Conservation (phyloP, 2,888 invertebrate genomes). For the Danaus chrysippus region DNA sequence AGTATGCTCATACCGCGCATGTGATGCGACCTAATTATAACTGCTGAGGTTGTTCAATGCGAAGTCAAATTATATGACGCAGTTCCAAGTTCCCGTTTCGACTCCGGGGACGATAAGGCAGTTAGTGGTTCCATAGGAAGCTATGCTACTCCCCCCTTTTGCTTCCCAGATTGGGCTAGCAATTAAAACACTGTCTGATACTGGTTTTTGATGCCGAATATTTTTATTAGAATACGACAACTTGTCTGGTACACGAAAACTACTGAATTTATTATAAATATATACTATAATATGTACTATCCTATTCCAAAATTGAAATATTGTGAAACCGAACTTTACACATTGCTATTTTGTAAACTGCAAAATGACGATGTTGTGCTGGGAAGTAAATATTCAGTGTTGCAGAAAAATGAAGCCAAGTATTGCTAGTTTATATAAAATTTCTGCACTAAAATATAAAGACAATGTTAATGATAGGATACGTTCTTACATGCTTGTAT, state of each 20-base stretch:
- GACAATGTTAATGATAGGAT: too few species aligned
- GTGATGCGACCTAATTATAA: slow-evolving; percentile 29
- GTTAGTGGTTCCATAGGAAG: slow-evolving; percentile 68
- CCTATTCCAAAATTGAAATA: too few species aligned
- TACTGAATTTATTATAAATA: too few species aligned
- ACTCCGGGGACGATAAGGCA: slow-evolving; percentile 58
- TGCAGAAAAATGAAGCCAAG: slow-evolving; percentile 48
- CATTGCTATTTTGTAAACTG: too few species aligned
- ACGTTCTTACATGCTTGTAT: too few species aligned
- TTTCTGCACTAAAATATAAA: slow-evolving; percentile 5
- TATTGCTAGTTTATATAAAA: slow-evolving; percentile 49
- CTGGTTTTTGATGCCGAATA: not conserved
- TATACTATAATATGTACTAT: too few species aligned
- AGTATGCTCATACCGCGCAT: slow-evolving; percentile 22
- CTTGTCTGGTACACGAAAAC: too few species aligned
- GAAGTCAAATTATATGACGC: slow-evolving; percentile 48
- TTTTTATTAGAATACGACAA: not conserved
- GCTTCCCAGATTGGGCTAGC: slow-evolving; percentile 39
- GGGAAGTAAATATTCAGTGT: slow-evolving; percentile 33
- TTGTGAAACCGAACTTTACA: too few species aligned
- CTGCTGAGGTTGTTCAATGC: slow-evolving; percentile 36
- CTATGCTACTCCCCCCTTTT: slow-evolving; percentile 48
- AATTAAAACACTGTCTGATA: not conserved
- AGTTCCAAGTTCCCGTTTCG: slow-evolving; percentile 42
- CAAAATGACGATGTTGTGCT: too few species aligned